Percentiles rank a stretch among this genome's conserved stretches.
Evolutionary conservation across 2,888 invertebrate species (phyloP).

Genomic region (Prenolepis imparis): DNA sequence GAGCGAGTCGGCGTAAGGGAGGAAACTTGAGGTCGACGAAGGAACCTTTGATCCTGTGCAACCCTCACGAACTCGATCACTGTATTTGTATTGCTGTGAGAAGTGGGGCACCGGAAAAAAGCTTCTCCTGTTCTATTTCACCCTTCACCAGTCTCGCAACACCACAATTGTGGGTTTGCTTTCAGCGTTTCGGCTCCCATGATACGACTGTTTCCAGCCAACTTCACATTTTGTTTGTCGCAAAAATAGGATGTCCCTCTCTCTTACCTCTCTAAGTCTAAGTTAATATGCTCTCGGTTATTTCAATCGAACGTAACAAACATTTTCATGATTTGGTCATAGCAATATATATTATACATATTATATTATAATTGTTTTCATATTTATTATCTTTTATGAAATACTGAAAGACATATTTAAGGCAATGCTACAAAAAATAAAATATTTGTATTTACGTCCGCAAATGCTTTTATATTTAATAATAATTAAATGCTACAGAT

Average conservation of each 20-base stretch:
- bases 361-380: slow-evolving; percentile 14
- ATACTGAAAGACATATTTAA: slow-evolving; percentile 15
- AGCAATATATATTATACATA: neutral
- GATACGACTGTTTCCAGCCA: slow-evolving; percentile 28
- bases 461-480: neutral
- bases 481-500: slow-evolving; percentile 26
- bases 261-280: neutral
- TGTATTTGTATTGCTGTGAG: slow-evolving; percentile 76
- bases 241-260: slow-evolving; percentile 18
- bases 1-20: slow-evolving; percentile 50
- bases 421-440: slow-evolving; percentile 9
- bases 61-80: slow-evolving; percentile 61
- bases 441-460: neutral
- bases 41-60: slow-evolving; percentile 76
- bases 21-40: slow-evolving; percentile 65
- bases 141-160: slow-evolving; percentile 55
- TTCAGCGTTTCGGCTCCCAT: slow-evolving; percentile 20
- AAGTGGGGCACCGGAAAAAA: slow-evolving; percentile 73
- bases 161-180: slow-evolving; percentile 46
- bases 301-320: neutral
- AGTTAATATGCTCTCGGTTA: slow-evolving; percentile 2
- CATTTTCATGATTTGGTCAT: neutral
- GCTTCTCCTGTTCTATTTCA: slow-evolving; percentile 39
- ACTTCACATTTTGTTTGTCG: slow-evolving; percentile 41
- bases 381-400: slow-evolving; percentile 23